Conservation (phyloP, 1,140 invertebrate species). For the Melipona quadrifasciata region DNA sequence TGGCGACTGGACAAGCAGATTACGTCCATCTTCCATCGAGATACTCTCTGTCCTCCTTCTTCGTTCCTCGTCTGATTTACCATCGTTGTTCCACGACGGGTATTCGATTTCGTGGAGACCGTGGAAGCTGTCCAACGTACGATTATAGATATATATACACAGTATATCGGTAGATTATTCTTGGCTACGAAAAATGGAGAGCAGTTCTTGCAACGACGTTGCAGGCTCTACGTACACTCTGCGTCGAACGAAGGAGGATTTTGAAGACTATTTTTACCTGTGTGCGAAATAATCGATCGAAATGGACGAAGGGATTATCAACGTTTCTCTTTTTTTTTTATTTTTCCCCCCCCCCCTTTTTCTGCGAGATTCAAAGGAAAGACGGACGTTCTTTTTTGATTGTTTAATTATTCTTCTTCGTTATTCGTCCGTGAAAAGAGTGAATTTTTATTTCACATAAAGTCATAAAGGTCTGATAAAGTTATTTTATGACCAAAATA, state of each 20-base stretch:
- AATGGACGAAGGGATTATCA: too few species aligned
- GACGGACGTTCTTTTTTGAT: too few species aligned
- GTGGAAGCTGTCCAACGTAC: neutral
- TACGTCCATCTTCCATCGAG: constrained; percentile 4
- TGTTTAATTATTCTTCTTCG: too few species aligned
- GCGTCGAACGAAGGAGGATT: too few species aligned
- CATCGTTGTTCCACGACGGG: neutral
- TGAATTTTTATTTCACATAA: too few species aligned
- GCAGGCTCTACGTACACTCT: neutral
- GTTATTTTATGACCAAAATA: too few species aligned
- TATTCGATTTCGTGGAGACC: neutral
- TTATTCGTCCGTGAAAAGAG: too few species aligned
- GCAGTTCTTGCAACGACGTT: neutral
- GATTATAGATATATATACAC: too few species aligned
- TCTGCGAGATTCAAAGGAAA: neutral
- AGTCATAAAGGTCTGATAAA: too few species aligned
- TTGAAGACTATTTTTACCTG: neutral
- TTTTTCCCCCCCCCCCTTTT: neutral
- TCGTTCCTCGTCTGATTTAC: too few species aligned
- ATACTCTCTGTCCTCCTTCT: neutral
- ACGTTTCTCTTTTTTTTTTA: neutral
- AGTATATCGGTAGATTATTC: neutral
- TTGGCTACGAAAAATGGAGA: neutral
- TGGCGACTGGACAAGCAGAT: neutral
- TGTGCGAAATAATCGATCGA: neutral